Evolutionary conservation across 2,113 vertebrate species (phyloP).

Genomic region (Cercopithecus mona): DNA sequence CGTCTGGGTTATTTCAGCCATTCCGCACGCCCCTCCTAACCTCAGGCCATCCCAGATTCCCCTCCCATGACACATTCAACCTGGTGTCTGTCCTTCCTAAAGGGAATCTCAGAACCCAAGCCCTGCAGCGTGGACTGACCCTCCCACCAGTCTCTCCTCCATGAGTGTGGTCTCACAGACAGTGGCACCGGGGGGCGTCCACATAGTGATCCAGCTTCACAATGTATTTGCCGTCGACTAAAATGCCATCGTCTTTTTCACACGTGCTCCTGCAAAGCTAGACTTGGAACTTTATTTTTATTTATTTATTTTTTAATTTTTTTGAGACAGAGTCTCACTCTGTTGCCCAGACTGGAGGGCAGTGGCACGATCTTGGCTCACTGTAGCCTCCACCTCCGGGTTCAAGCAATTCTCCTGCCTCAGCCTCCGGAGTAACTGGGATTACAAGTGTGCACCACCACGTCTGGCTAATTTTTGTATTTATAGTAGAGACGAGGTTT

Average conservation of each 20-base stretch:
- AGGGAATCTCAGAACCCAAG: background rate
- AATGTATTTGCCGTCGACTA: background rate
- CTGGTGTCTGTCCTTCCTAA: background rate
- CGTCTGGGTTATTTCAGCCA: background rate
- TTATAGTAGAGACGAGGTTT: no score
- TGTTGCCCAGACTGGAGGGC: no score
- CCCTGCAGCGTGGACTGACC: background rate
- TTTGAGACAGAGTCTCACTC: no score
- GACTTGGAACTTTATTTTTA: no score
- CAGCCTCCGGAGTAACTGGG: no score
- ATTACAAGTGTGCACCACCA: no score
- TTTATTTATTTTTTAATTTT: no score
- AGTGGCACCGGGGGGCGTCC: rapidly evolving
- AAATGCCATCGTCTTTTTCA: background rate
- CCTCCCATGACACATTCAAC: background rate
- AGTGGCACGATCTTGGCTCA: no score
- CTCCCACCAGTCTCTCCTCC: rapidly evolving
- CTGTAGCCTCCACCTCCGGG: no score
- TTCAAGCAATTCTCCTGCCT: no score
- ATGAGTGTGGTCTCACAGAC: no score
- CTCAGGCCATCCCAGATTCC: background rate
- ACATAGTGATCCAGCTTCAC: rapidly evolving
- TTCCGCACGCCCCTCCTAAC: background rate
- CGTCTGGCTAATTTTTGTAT: no score
- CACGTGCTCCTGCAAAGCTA: background rate